Evolutionary conservation across 2,797 vertebrate genomes (phyloP), one percentile per base, ranked within the genome.

Genomic region (Cynopterus sphinx): DNA sequence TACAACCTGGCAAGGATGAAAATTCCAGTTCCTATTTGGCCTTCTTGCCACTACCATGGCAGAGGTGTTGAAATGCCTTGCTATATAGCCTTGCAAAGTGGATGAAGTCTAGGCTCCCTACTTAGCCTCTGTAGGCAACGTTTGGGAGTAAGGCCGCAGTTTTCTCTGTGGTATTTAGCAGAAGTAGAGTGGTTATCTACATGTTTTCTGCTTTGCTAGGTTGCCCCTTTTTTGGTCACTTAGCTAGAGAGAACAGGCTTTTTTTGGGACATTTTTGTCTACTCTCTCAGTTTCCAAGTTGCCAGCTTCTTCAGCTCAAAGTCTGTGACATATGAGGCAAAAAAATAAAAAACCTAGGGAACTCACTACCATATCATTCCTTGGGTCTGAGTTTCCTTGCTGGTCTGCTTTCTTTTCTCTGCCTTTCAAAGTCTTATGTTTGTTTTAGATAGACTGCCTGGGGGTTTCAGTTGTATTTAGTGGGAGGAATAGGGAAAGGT

Each of bases 381-480:
- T 79, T 74, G 57, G 17, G 19, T 95, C 85, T 82, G 63, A 86
- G 28, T 92, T 87, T 46, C 21, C 11, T 71, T 94, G 65, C 24
- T 89, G 21, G 21, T 83, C 49, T 82, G 11, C 51, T 88, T 88
- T 91, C 9, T 81, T 88, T 78, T 68, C 83, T 67, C n/a, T 16
- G 71, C 33, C 19, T 93, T 96, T 96, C 49, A 87, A 82, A 84
- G 55, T 75, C 49, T 85, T 94, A 55, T 55, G n/a, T 90, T 81
- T 89, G 21, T 68, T 87, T 82, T 75, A 87, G 57, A 82, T 53
- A 73, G 53, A 84, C 83, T 77, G 13, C 87, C 21, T 41, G 75
- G 13, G 31, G 36, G 1, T 81, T 92, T 92, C 39, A 77, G 41
- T 51, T 87, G 41, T 87, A 83, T 61, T 59, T 78, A 68, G n/a